Conservation (phyloP, 2,888 invertebrate species). For the Agriopis leucophaearia region DNA sequence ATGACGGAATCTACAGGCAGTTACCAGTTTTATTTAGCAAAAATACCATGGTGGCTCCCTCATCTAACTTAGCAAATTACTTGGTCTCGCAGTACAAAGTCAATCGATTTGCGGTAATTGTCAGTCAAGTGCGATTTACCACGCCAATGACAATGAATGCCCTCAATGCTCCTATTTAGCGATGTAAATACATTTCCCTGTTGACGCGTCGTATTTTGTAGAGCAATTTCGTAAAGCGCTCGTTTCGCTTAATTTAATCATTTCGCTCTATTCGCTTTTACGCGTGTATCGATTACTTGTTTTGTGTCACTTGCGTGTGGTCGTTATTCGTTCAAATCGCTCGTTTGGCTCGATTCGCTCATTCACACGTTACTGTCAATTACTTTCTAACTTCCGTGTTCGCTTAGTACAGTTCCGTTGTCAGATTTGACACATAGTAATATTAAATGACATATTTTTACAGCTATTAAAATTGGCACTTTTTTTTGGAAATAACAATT, state of each 20-base stretch:
- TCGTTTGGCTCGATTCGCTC: background rate
- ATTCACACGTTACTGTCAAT: background rate
- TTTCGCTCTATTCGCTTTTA: background rate
- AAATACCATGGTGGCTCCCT: background rate
- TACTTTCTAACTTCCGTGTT: background rate
- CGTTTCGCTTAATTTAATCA: slow-evolving; percentile 8
- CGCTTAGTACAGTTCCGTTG: background rate
- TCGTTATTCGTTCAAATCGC: background rate
- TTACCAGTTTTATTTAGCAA: background rate
- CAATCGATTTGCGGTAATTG: slow-evolving; percentile 27
- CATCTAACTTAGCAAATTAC: background rate
- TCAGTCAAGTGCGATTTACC: slow-evolving; percentile 19
- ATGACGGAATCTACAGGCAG: background rate
- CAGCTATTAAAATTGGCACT: too few relatives aligned
- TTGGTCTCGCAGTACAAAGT: background rate
- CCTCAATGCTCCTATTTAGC: slow-evolving; percentile 19
- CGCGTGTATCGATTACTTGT: background rate
- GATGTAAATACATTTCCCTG: slow-evolving; percentile 21
- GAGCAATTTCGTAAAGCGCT: slow-evolving; percentile 18
- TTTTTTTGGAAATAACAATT: too few relatives aligned
- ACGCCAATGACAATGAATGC: slow-evolving; percentile 23
- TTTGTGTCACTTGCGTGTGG: background rate
- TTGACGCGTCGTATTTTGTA: slow-evolving; percentile 15
- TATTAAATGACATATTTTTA: too few relatives aligned
- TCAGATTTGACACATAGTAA: too few relatives aligned